These are phyloP conservation scores for Diphyllodes magnificus DNA, from an alignment of 2,113 vertebrate genomes.

Conservation along the genomic window DNA sequence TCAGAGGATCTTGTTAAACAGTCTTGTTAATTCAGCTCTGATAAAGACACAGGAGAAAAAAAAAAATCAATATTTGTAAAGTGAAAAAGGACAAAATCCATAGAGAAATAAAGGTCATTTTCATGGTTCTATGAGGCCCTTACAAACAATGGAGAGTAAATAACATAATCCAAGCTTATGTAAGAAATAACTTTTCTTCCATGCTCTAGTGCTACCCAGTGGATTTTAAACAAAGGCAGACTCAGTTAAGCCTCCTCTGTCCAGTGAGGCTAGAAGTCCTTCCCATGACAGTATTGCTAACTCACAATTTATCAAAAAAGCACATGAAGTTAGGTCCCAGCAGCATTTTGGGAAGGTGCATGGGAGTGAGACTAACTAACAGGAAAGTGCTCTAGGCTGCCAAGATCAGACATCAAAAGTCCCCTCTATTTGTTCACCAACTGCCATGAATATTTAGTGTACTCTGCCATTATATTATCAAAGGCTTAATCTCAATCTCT, in stretches of 20 bases:
- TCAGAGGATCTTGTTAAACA: constrained; percentile 44
- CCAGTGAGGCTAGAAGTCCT: neutral
- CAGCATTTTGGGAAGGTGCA: neutral
- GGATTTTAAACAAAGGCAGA: constrained; percentile 22
- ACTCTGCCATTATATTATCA: neutral
- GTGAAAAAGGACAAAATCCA: constrained; percentile 48
- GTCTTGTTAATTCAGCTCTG: constrained; percentile 40
- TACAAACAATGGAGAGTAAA: constrained; percentile 41
- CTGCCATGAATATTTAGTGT: neutral
- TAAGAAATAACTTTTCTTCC: constrained; percentile 24
- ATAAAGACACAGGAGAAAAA: constrained; percentile 27
- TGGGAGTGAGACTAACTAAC: neutral
- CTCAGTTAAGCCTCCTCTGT: neutral
- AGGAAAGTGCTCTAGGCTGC: neutral
- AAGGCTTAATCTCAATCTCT: neutral
- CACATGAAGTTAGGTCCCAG: neutral
- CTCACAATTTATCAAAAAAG: neutral
- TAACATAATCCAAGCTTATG: constrained; percentile 47
- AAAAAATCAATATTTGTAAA: constrained; percentile 46
- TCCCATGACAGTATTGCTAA: neutral
- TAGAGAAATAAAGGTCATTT: constrained; percentile 61
- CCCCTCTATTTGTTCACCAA: neutral
- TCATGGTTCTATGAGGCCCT: neutral
- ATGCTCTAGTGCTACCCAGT: constrained; percentile 23
- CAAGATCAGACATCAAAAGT: neutral